A percentile compares a stretch with the other conserved stretches of the same genome.
phyloP scores from a whole-genome alignment of 2,113 vertebrate genomes.

The Antigone vipio region DNA sequence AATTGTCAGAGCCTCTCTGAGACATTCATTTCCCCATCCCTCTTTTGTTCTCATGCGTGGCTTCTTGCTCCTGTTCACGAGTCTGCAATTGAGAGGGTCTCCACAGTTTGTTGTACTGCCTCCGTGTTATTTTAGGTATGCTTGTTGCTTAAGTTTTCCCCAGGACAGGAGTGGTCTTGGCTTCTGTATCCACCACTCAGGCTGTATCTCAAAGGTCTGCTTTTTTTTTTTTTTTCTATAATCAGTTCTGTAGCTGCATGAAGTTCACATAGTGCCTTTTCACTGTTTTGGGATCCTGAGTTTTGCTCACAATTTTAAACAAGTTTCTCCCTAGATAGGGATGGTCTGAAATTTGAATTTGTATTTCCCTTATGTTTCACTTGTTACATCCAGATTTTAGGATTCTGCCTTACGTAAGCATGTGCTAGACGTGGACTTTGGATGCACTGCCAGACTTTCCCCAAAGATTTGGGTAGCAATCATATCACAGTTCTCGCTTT shows the following conservation, averaged over 20 bases:
- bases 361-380: not conserved
- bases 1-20: conserved; percentile 35
- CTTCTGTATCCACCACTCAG: not conserved
- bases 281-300: not conserved
- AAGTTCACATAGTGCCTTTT: not conserved
- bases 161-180: not conserved
- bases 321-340: not conserved
- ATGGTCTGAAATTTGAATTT: not conserved
- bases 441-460: not conserved
- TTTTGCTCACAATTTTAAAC: not conserved
- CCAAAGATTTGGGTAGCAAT: not conserved
- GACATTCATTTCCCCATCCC: not conserved
- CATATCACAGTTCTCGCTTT: not conserved
- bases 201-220: not conserved
- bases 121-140: not conserved
- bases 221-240: not conserved
- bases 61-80: not conserved
- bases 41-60: not conserved
- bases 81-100: not conserved
- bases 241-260: not conserved
- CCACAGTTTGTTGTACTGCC: not conserved
- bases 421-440: not conserved
- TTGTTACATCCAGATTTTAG: not conserved
- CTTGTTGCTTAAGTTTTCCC: not conserved
- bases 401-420: not conserved